Evolutionary conservation across 2,113 vertebrate species (phyloP), one percentile per base, ranked within the genome.

Genomic region (Python bivittatus): DNA sequence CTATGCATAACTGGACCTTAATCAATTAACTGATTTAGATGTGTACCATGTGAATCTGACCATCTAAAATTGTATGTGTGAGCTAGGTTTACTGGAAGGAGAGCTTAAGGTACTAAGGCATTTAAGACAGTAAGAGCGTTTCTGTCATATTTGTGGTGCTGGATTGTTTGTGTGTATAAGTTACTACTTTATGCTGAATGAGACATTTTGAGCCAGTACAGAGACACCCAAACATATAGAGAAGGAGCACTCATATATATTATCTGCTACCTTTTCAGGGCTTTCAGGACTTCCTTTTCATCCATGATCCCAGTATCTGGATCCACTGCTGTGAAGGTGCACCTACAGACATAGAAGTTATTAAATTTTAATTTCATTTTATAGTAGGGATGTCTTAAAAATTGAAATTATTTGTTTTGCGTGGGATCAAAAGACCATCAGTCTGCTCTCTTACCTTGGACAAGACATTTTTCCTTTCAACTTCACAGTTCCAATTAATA

Each of bases 311-410:
- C 99, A 0, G 98, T 99, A 93, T 99, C 98, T 20, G 99, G 99
- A 96, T 99, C 97, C 92, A 99, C 97, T 0, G 98, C 99, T 87
- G 98, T 99, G 92, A 99, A 95, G 95, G 99, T 48, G 93, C 99
- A 99, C 93, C 99, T 99, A 96, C 89, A 93, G 95, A 0, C 90
- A 89, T 6, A 95, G 68, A 86, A 6, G 90, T 60, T 0, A 0
- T 17, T 57, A 93, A 0, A 17, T 42, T 0, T 38, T 84, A 25
- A n/a, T 85, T 9, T 60, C 13, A 48, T 85, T 42, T 44, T 44
- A 84, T 22, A 29, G 60, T 53, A 54, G 58, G 8, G 38, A 33
- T n/a, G 48, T 91, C 89, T 54, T 15, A 56, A 29, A 44, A 22
- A 48, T 22, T 91, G 90, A 86, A 61, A 33, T 42, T 22, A 61